A percentile compares a stretch with the other conserved stretches of the same genome.
phyloP scores from a whole-genome alignment of 2,113 vertebrate species.

The Ciconia stormi region DNA sequence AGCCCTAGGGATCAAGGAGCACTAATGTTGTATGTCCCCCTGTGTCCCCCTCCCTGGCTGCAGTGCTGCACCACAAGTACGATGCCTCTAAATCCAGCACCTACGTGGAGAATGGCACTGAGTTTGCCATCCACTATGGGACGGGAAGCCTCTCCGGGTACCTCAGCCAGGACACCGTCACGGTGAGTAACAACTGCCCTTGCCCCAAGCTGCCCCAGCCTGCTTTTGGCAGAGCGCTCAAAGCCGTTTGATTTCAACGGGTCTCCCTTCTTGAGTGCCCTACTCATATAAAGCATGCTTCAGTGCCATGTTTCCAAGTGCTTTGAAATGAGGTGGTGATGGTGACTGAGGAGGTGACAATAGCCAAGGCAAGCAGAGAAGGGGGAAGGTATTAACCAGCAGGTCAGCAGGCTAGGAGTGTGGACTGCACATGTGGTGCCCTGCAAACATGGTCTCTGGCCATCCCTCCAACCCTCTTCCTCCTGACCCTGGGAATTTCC shows the following conservation, averaged over 20 bases:
- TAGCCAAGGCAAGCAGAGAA: background rate
- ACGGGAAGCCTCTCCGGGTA: constrained; percentile 91
- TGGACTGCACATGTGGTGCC: accelerated
- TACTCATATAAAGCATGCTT: accelerated
- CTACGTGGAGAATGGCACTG: constrained; percentile 87
- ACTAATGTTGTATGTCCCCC: background rate
- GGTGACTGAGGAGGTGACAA: background rate
- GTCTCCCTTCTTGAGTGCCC: background rate
- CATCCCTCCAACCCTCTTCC: background rate
- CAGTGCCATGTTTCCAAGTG: background rate
- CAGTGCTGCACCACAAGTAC: constrained; percentile 92
- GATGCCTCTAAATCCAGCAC: constrained; percentile 86
- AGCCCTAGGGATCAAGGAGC: background rate
- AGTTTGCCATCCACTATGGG: constrained; percentile 91
- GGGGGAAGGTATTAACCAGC: background rate
- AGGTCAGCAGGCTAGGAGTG: background rate
- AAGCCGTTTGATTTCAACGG: background rate
- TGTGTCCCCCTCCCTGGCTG: background rate
- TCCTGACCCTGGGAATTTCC: background rate
- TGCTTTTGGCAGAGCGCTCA: accelerated
- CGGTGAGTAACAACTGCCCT: constrained; percentile 53
- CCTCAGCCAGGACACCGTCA: constrained; percentile 86
- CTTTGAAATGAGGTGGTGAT: background rate
- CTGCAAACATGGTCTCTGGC: background rate
- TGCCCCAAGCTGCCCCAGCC: background rate